phyloP scores from a whole-genome alignment of 2,888 invertebrate genomes.

The Ectemnius cavifrons region DNA sequence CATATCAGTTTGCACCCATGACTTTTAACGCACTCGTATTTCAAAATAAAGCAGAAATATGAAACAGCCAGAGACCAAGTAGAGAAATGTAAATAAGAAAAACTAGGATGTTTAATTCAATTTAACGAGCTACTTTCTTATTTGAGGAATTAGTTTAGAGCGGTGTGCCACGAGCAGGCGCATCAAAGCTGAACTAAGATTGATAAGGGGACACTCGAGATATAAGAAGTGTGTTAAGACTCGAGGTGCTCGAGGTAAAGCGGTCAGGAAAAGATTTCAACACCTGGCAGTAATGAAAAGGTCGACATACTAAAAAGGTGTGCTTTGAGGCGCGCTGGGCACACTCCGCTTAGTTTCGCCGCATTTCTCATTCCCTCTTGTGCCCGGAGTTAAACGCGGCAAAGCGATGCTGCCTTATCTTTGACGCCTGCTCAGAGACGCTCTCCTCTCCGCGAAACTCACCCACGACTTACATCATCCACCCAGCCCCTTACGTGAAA shows the following conservation, averaged over 20 bases:
- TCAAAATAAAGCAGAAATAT: too few species aligned
- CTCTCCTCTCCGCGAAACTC: too few species aligned
- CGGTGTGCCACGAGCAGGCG: neutral
- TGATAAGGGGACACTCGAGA: neutral
- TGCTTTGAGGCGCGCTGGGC: neutral
- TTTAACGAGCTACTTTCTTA: too few species aligned
- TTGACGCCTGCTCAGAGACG: neutral
- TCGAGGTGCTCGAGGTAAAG: too few species aligned
- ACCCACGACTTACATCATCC: conserved; percentile 4
- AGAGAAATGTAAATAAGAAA: too few species aligned
- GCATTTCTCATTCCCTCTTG: conserved; percentile 3
- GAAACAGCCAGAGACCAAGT: too few species aligned
- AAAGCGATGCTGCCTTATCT: conserved; percentile 1
- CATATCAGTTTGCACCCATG: too few species aligned
- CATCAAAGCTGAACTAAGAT: neutral
- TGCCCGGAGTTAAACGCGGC: neutral
- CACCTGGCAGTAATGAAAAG: neutral
- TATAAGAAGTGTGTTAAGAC: conserved; percentile 1
- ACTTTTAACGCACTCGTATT: too few species aligned
- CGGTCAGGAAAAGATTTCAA: too few species aligned
- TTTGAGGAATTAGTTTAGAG: too few species aligned
- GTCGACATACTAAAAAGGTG: neutral
- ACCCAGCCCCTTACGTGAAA: neutral
- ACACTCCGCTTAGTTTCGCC: neutral
- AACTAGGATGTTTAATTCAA: too few species aligned